A percentile compares a stretch with the other conserved stretches of the same genome.
Conservation (phyloP, 2,113 vertebrate genomes). For the Eidolon helvum region DNA sequence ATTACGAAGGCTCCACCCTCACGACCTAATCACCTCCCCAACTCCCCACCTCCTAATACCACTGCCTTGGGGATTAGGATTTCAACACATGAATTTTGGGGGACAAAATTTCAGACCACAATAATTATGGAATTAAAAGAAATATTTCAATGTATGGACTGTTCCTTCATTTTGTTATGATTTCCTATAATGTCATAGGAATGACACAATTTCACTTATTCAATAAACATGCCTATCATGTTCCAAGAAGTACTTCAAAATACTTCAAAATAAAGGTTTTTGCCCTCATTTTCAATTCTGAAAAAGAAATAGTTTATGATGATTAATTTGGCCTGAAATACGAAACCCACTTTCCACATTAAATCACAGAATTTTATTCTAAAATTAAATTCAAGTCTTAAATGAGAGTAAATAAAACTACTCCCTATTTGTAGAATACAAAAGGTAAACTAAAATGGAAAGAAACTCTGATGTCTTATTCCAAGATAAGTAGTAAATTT, state of each 20-base stretch:
- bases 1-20: background rate
- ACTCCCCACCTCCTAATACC: background rate
- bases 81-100: background rate
- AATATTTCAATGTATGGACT: background rate
- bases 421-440: background rate
- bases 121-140: background rate
- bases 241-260: background rate
- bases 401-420: background rate
- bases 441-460: background rate
- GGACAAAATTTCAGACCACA: background rate
- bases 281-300: background rate
- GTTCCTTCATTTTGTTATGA: background rate
- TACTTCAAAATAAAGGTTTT: background rate
- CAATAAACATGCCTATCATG: background rate
- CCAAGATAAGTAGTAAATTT: background rate
- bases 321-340: background rate
- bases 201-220: background rate
- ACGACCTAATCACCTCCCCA: background rate
- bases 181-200: background rate
- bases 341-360: background rate
- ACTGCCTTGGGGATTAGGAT: background rate
- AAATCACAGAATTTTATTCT: slow-evolving; percentile 12
- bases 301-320: background rate
- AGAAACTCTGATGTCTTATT: background rate
- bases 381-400: background rate